A percentile compares a stretch with the other conserved stretches of the same genome.
Conservation (phyloP, 2,888 invertebrate genomes). For the Acrobasis repandana region DNA sequence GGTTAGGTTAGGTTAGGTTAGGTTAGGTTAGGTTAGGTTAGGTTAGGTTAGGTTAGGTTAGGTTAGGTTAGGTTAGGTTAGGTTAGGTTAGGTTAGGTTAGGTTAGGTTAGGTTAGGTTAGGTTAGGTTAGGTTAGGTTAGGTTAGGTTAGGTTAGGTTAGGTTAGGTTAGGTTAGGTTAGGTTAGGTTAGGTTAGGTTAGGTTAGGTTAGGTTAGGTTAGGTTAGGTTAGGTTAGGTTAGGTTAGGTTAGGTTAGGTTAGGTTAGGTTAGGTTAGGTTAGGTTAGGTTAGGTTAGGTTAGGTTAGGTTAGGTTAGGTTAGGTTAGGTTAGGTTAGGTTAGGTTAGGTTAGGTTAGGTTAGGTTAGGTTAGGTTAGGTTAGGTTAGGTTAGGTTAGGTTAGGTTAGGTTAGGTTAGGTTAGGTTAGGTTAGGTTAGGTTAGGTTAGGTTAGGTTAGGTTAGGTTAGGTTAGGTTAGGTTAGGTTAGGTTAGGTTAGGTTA, state of each 20-base stretch:
- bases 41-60: constrained; percentile 6
- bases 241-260: constrained; percentile 6
- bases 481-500: constrained; percentile 6
- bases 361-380: constrained; percentile 6
- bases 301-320: constrained; percentile 6
- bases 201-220: constrained; percentile 6
- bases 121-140: constrained; percentile 6
- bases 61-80: constrained; percentile 6
- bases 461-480: constrained; percentile 6
- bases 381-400: constrained; percentile 6
- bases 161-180: constrained; percentile 6
- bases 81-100: constrained; percentile 6
- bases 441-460: constrained; percentile 6
- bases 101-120: constrained; percentile 6
- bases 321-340: constrained; percentile 6
- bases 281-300: constrained; percentile 6
- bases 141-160: constrained; percentile 6
- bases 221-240: constrained; percentile 6
- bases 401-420: constrained; percentile 6
- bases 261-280: constrained; percentile 6
- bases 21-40: constrained; percentile 6
- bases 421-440: constrained; percentile 6
- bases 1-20: constrained; percentile 6
- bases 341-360: constrained; percentile 6
- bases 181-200: constrained; percentile 6